A percentile compares a stretch with the other conserved stretches of the same genome.
Evolutionary conservation across 2,113 vertebrate species (phyloP).

Genomic region (Cyanoderma ruficeps): DNA sequence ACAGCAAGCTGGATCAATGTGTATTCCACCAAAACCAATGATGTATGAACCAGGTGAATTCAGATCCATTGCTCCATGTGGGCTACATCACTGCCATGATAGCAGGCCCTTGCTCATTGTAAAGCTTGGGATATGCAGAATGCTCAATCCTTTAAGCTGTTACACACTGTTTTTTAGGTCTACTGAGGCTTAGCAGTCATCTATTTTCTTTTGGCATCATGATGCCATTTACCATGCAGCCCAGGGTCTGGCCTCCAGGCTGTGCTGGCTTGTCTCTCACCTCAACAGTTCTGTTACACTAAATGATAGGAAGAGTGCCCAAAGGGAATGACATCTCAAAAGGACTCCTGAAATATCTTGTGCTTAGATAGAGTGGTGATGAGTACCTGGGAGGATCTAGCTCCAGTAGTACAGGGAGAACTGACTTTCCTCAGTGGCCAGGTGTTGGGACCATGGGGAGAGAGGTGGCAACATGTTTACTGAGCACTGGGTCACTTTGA

Average conservation of each 20-base stretch:
- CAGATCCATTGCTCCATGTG: conserved; percentile 20
- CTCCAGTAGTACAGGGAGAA: background rate
- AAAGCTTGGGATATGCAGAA: background rate
- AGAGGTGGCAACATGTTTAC: background rate
- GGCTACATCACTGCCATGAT: conserved; percentile 1
- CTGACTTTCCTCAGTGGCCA: background rate
- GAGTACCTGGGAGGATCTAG: background rate
- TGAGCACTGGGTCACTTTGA: background rate
- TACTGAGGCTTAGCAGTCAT: background rate
- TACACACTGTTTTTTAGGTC: background rate
- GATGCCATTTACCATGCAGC: background rate
- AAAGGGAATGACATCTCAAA: background rate
- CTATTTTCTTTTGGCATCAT: background rate
- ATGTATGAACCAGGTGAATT: conserved; percentile 48
- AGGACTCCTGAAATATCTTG: background rate
- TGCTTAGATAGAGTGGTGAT: background rate
- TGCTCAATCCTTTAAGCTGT: background rate
- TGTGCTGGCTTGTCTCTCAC: background rate
- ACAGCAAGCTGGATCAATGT: conserved; percentile 17
- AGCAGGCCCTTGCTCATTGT: background rate
- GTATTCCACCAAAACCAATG: conserved; percentile 34
- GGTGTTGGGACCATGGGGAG: background rate
- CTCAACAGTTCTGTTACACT: background rate
- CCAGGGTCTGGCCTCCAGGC: background rate
- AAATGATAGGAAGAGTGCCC: background rate